Percentiles rank a stretch among this genome's conserved stretches.
phyloP scores from a whole-genome alignment of 2,113 vertebrate species.

The Symphodus melops region DNA sequence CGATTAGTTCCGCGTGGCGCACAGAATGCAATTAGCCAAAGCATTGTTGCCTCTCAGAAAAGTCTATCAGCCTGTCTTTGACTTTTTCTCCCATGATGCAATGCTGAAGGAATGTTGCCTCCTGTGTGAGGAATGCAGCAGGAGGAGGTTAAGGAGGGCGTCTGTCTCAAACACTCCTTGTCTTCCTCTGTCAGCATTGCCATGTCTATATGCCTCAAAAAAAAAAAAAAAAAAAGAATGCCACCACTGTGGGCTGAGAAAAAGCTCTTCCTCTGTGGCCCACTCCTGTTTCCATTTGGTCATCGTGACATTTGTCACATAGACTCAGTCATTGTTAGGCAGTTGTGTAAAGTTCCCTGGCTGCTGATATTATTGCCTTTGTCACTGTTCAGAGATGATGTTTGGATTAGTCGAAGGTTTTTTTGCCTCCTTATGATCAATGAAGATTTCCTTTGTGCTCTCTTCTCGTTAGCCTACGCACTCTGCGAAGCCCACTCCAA shows the following conservation, averaged over 20 bases:
- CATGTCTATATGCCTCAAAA: conserved; percentile 31
- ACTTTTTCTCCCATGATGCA: conserved; percentile 68
- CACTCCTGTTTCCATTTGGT: conserved; percentile 56
- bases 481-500: conserved; percentile 13
- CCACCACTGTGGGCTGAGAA: conserved; percentile 33
- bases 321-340: conserved; percentile 28
- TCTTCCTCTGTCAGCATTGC: conserved; percentile 31
- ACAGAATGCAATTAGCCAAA: background rate
- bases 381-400: background rate
- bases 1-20: background rate
- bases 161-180: conserved; percentile 54
- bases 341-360: conserved; percentile 17
- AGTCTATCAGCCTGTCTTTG: conserved; percentile 41
- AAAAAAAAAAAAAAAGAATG: conserved; percentile 51
- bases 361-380: conserved; percentile 11
- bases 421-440: background rate
- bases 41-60: conserved; percentile 9
- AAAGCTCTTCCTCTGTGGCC: conserved; percentile 48
- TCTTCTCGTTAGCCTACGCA: conserved; percentile 6
- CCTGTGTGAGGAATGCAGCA: conserved; percentile 70
- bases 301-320: conserved; percentile 44
- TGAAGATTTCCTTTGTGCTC: conserved; percentile 3
- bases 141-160: conserved; percentile 60
- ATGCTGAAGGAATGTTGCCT: conserved; percentile 72
- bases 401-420: background rate